Base-by-base conservation (phyloP, 2,113 vertebrate species). In the Pungitius pungitius region DNA sequence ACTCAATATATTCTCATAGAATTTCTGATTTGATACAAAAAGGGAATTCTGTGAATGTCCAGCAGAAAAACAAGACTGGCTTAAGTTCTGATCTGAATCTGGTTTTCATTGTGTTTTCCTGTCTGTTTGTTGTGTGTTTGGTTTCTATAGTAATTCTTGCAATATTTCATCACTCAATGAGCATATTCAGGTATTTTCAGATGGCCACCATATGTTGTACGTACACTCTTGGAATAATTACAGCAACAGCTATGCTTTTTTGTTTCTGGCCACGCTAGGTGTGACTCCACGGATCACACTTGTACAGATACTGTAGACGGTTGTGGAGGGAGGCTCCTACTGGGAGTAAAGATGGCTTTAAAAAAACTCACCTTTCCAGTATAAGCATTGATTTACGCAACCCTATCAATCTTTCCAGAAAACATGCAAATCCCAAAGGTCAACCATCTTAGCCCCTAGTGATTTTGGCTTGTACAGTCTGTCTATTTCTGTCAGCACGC, bases 401-500 rank as follows among this genome's bases (percentile, higher is more conserved):
- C 43, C 43, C n/a, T 70, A 78, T 73, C 73, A 47, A 77, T 81
- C 80, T 77, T 78, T 55, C 63, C 20, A 22, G 20, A 20, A 73
- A 77, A 67, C 33, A n/a, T 30, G 3, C 17, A 37, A 49, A 52
- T 75, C 56, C 73, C 59, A 10, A 30, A 79, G 83, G 69, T 83
- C 63, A 72, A 58, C 68, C 20, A 26, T 71, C 43, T 39, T 62
- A 49, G 77, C 56, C 40, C 66, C 54, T 49, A 22, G 62, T 79
- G 78, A 83, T 70, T 75, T 72, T 69, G 69, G 37, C 55, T 59
- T 24, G 49, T 64, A 22, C 17, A 54, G 11, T 63, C 61, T 37
- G 30, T 80, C 77, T 64, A 57, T 75, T 59, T 72, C 49, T 67
- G 81, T 37, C 79, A 78, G 65, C 73, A 49, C 63, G 69, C 59